phyloP scores from a whole-genome alignment of 2,113 vertebrate species.

The Pituophis catenifer region DNA sequence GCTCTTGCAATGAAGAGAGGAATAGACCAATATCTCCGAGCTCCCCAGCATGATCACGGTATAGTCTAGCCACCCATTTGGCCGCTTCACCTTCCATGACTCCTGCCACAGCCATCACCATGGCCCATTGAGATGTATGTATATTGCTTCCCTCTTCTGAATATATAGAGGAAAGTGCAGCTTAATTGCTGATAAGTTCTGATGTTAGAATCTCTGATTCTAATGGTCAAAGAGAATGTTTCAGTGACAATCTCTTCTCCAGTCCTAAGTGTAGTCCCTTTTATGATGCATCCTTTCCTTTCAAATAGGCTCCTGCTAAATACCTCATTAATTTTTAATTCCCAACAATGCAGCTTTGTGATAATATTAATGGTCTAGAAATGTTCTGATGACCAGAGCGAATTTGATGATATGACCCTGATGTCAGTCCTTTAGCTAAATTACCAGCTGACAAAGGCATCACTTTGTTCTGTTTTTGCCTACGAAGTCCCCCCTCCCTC shows the following conservation, averaged over 20 bases:
- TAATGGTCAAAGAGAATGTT: conserved; percentile 39
- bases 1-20: no score
- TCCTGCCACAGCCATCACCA: no score
- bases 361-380: conserved; percentile 52
- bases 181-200: background rate
- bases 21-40: no score
- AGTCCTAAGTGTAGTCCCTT: conserved; percentile 34
- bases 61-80: no score
- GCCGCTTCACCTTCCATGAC: no score
- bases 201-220: background rate
- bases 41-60: no score
- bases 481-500: conserved; percentile 22
- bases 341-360: conserved; percentile 44
- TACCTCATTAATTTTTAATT: conserved; percentile 64
- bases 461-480: conserved; percentile 39
- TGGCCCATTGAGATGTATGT: no score
- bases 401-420: conserved; percentile 60
- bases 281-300: conserved; percentile 28
- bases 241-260: conserved; percentile 30
- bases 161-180: background rate
- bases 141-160: background rate
- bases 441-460: conserved; percentile 36
- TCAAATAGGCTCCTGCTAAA: conserved; percentile 36
- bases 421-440: conserved; percentile 44
- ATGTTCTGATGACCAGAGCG: conserved; percentile 56